phyloP scores from a whole-genome alignment of 1,140 invertebrate species.

The Anoplolepis gracilipes region DNA sequence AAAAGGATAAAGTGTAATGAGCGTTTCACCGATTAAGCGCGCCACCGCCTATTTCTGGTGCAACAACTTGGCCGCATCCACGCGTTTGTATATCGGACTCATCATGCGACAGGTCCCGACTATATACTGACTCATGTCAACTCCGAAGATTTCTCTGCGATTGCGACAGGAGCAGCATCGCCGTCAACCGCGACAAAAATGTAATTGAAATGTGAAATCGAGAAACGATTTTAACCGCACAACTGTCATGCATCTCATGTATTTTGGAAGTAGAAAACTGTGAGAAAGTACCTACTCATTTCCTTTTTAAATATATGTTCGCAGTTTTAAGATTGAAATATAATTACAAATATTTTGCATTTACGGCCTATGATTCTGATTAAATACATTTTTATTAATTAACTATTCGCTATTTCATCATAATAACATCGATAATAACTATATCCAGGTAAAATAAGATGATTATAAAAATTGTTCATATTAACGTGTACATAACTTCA shows the following conservation, averaged over 20 bases:
- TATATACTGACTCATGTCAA: slow-evolving; percentile 57
- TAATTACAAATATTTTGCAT: neutral
- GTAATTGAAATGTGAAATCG: slow-evolving; percentile 13
- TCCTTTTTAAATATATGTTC: too few species aligned
- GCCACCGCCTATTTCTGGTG: slow-evolving; percentile 12
- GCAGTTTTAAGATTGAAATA: neutral
- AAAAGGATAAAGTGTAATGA: slow-evolving; percentile 54
- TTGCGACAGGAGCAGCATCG: slow-evolving; percentile 57
- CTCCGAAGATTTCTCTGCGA: slow-evolving; percentile 60
- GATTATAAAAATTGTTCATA: too few species aligned
- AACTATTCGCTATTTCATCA: too few species aligned
- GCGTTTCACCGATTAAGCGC: slow-evolving; percentile 32
- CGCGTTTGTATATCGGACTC: slow-evolving; percentile 8
- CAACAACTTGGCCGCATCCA: neutral
- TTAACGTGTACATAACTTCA: too few species aligned
- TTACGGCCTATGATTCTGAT: too few species aligned
- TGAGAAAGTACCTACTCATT: too few species aligned
- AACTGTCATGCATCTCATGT: neutral
- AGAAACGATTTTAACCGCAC: slow-evolving; percentile 10
- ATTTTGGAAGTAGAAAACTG: neutral
- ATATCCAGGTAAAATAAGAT: too few species aligned
- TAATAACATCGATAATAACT: too few species aligned
- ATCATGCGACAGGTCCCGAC: slow-evolving; percentile 11
- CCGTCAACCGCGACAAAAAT: neutral
- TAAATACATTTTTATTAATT: too few species aligned